Evolutionary conservation across 2,113 vertebrate genomes (phyloP).

Genomic region (Amphiprion ocellaris): DNA sequence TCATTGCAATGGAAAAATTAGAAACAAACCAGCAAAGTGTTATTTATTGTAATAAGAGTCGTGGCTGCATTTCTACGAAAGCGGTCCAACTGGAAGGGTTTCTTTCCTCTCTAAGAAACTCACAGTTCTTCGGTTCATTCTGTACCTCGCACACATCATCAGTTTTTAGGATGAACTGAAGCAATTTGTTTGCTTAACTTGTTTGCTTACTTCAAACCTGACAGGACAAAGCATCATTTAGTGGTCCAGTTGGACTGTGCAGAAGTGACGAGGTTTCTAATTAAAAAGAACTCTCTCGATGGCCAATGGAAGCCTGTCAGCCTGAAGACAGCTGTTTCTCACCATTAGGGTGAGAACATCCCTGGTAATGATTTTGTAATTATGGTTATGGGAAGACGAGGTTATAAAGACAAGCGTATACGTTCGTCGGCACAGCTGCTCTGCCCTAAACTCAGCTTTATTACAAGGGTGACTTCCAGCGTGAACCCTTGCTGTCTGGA

Average conservation of each 20-base stretch:
- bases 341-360: slow-evolving; percentile 47
- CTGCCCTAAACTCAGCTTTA: slow-evolving; percentile 46
- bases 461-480: slow-evolving; percentile 46
- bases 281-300: slow-evolving; percentile 41
- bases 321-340: slow-evolving; percentile 75
- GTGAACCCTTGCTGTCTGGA: slow-evolving; percentile 34
- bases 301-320: slow-evolving; percentile 48
- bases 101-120: slow-evolving; percentile 27
- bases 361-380: slow-evolving; percentile 71
- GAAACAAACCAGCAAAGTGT: too few species aligned
- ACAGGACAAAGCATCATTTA: slow-evolving; percentile 19
- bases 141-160: slow-evolving; percentile 7
- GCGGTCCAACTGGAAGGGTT: neutral
- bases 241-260: neutral
- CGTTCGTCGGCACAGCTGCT: slow-evolving; percentile 66
- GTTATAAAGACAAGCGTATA: slow-evolving; percentile 55
- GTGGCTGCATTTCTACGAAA: too few species aligned
- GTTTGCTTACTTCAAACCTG: slow-evolving; percentile 16
- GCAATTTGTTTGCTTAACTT: slow-evolving; percentile 21
- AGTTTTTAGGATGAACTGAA: slow-evolving; percentile 4
- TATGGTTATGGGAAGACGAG: slow-evolving; percentile 69
- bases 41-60: too few species aligned
- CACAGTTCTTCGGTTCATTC: neutral
- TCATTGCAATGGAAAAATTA: too few species aligned
- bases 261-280: slow-evolving; percentile 41